Base-by-base conservation (phyloP, 2,888 invertebrate genomes). In the Hecatera dysodea region DNA sequence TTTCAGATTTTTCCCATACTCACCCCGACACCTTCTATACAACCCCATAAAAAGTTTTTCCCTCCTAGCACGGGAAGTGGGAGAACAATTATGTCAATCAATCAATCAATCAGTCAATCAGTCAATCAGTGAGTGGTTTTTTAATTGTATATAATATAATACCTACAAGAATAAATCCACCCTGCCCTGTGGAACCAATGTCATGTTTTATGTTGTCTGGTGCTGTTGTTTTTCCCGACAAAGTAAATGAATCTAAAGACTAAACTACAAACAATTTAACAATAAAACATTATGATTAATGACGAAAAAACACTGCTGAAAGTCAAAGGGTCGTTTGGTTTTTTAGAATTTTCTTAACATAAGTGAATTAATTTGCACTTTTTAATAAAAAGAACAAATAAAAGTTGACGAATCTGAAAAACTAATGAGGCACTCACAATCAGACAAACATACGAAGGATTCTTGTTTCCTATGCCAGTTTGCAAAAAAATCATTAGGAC, bases 161-260 rank as follows among this genome's bases (percentile, higher is more conserved):
- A n/a, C n/a, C n/a, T 36, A 36, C 11, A 36, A 11, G 36, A 36
- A 36, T 36, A 36, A 36, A 3, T 12, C 39, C 12, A 12, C 12
- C 12, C 1, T 39, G 3, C 39, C 1, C 12, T 39, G 12, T 39
- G 39, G 9, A 36, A 36, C 11, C 39, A 39, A 39, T 8, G 4
- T 4, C 0, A 39, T 15, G 8, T 39, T 15, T 39, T 29, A 11
- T 19, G 8, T 17, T 17, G 17, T 27, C 8, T 8, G 19, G 6
- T 44, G 12, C 52, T 44, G 11, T 53, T 44, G 44, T 52, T 61
- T 72, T 36, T 39, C 22, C 19, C n/a, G 17, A 29, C 15, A 39
- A 71, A 48, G 8, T 53, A 62, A 39, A 61, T 44, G 15, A 53
- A 15, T 22, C 9, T 17, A 57, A 42, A 59, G 39, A 72, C 46